Base-by-base conservation (phyloP, 2,113 vertebrate species). In the Pituophis catenifer region DNA sequence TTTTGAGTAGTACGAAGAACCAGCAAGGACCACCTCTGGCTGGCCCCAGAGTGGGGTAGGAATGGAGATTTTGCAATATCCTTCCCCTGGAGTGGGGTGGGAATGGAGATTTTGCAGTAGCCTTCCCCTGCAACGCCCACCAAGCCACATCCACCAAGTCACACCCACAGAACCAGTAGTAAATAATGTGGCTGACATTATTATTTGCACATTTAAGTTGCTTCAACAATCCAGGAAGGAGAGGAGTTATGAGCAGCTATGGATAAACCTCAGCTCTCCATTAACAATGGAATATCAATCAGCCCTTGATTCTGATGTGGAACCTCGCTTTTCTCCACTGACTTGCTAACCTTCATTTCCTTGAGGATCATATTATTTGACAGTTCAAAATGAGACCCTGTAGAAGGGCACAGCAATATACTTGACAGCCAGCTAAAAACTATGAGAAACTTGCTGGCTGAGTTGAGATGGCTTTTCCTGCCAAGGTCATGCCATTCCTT, bases 341-440 rank as follows among this genome's bases (percentile, higher is more conserved):
- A 10, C 17, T 12, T 62, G 12, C 29, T 52, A 9, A 0, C 0
- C n/a, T 38, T 23, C 93, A 90, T 94, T 95, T 93, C 95, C 95
- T 96, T 90, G 85, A 85, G 94, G 94, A 90, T 62, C 96, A 95
- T 95, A 96, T 96, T 96, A 96, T 93, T 95, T 96, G 62, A 95
- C 93, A 33, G 91, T 93, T 95, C 88, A 91, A 93, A 93, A 90
- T 88, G 88, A 96, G 94, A 87, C 90, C 92, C 93, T 89, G 88
- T 33, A 65, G 90, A 95, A 96, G 93, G 91, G 95, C 95, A 86
- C 23, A 65, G 89, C 91, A 95, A 88, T 89, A 90, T 59, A 93
- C 2, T 21, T 92, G 93, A 44, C 86, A 90, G 94, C 95, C 94
- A 97, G 89, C 90, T 93, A 94, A 96, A 91, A 91, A 54, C 62